Evolutionary conservation across 2,113 vertebrate species (phyloP), one percentile per base, ranked within the genome.

Genomic region (Sapajus apella): DNA sequence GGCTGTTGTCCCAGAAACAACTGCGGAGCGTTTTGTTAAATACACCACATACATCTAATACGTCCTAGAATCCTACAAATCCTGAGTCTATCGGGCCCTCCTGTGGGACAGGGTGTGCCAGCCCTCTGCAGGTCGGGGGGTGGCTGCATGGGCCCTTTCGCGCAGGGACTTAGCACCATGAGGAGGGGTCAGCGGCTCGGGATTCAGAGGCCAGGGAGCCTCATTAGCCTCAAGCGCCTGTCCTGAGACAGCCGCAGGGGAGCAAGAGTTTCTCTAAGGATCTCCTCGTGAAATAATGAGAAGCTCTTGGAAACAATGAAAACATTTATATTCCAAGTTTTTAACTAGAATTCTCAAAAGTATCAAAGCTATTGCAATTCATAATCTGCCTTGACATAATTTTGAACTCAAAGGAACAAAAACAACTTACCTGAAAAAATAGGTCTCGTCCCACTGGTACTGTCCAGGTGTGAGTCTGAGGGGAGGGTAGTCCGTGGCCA

Each of bases 361-460:
- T 5, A 13, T 73, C 88, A 81, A 56, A 32, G 37, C 3, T 30
- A 16, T 23, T 56, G 11, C 11, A 40, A 25, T 45, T 79, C 47
- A 12, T 16, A 40, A 72, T 37, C 83, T n/a, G 3, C 43, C 35
- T 12, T 0, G 6, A 21, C 14, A 17, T 45, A 47, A 47, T n/a
- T 45, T 35, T 25, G 13, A 88, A 81, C 14, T 1, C 11, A 30
- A 70, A 25, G 17, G 7, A 6, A 20, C 61, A 6, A 21, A 23
- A 30, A 40, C 3, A 21, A 3, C 95, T 90, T 96, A 98, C 98
- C 98, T 99, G 92, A 99, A 99, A 93, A 99, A 98, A 77, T 93
- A 98, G 0, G 97, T 93, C 94, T 98, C 98, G 0, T 45, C 89
- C 0, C 55, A 95, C 32, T 97, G 92, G 0, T 98, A 97, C 43